Evolutionary conservation across 2,113 vertebrate genomes (phyloP), one percentile per base, ranked within the genome.

Genomic region (Pipa parva): DNA sequence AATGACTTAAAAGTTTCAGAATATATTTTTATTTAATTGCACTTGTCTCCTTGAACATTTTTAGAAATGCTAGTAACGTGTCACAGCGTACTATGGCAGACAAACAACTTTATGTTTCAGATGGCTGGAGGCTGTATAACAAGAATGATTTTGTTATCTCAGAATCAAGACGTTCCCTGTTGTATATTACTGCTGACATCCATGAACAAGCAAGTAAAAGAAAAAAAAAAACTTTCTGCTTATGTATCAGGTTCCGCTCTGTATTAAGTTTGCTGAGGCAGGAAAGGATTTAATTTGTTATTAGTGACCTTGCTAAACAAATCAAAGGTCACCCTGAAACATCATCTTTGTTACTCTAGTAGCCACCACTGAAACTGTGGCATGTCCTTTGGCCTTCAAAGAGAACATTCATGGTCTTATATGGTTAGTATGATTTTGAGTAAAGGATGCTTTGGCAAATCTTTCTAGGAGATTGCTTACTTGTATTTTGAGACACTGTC

Each of bases 91-190:
- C 26, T 63, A 29, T 56, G 56, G 58, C 69, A 51, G n/a, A 27
- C 72, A 80, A 72, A 73, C 80, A 65, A 64, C 73, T 61, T 61
- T 60, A 17, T 69, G 8, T 73, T 66, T 78, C 59, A 49, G 63
- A 52, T 54, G 56, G 50, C 79, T 26, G 63, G 72, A 74, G 74
- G 71, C 56, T 55, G 64, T 75, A 63, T 72, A 55, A 66, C 74
- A 58, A 72, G 42, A 20, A 15, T 63, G 59, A 3, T 50, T 31
- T 75, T 65, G 54, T 75, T 78, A 72, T 77, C 80, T 78, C 71
- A 63, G 73, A 77, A 79, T 74, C 72, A 58, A 65, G 49, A 54
- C 65, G 20, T 50, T 71, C 56, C 70, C 61, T 54, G 59, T 71
- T 74, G 36, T n/a, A 7, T 42, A 59, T 70, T 50, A 11, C 33